Conservation (phyloP, 23 tunicate genomes). For the Styela clava region DNA sequence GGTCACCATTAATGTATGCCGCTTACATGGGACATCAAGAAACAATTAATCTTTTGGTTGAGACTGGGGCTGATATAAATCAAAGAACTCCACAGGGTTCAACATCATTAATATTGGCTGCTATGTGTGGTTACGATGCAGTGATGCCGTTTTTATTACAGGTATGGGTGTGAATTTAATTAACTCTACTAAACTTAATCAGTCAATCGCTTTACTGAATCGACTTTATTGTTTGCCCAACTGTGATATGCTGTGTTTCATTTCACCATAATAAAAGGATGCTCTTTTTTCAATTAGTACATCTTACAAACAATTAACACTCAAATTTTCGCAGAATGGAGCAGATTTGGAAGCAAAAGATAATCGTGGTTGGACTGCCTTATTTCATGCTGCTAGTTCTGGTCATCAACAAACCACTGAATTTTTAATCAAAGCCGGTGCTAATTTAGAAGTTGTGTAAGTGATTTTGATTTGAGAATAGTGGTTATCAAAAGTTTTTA, state of each 20-base stretch:
- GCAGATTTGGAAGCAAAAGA: slow-evolving; percentile 74
- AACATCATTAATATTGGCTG: slow-evolving; percentile 68
- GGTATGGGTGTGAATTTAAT: slow-evolving; percentile 23
- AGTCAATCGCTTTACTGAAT: background rate
- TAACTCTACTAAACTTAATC: background rate
- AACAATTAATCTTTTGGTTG: slow-evolving; percentile 50
- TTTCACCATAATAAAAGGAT: too few species aligned
- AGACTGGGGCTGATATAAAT: slow-evolving; percentile 71
- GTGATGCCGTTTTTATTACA: slow-evolving; percentile 55
- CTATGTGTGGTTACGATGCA: slow-evolving; percentile 85
- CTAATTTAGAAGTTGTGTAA: slow-evolving; percentile 63
- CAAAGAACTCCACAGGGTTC: slow-evolving; percentile 57
- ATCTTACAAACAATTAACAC: too few species aligned
- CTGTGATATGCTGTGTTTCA: too few species aligned
- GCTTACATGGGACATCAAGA: slow-evolving; percentile 88
- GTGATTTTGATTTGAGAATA: slow-evolving; percentile 17
- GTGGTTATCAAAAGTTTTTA: too few species aligned
- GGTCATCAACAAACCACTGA: slow-evolving; percentile 94
- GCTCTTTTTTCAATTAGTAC: too few species aligned
- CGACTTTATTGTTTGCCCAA: background rate
- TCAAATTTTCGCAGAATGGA: slow-evolving; percentile 54
- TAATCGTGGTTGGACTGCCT: slow-evolving; percentile 79
- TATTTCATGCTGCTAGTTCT: slow-evolving; percentile 92
- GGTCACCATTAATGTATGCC: slow-evolving; percentile 89
- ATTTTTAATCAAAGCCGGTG: slow-evolving; percentile 61